Evolutionary conservation across 2,113 vertebrate species (phyloP).

Genomic region (Microcebus griseorufus): DNA sequence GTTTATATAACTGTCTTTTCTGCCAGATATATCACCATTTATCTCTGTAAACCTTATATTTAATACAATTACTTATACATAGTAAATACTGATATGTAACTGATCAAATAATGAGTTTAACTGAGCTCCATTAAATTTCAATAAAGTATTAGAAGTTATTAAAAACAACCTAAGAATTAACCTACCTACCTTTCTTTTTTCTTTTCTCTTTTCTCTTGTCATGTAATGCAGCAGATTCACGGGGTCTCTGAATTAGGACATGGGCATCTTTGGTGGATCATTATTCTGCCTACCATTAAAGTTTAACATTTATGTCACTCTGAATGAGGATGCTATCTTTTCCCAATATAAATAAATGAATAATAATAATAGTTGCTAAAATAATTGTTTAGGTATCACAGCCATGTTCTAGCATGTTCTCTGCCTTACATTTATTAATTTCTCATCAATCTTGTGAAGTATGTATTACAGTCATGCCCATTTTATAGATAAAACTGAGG

Average conservation of each 20-base stretch:
- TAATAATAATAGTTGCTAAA: neutral
- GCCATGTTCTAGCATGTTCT: neutral
- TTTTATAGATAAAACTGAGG: neutral
- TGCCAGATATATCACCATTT: neutral
- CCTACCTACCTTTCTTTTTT: too few relatives aligned
- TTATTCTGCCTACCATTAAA: neutral
- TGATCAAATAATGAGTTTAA: neutral
- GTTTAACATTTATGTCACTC: neutral
- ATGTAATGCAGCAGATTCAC: neutral
- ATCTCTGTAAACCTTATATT: neutral
- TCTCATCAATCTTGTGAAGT: neutral
- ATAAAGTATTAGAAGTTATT: constrained; percentile 39
- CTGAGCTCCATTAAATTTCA: neutral
- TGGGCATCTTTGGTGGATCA: neutral
- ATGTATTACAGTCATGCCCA: neutral
- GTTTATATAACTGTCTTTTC: neutral
- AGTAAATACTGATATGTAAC: neutral
- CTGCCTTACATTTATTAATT: neutral
- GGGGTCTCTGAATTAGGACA: neutral
- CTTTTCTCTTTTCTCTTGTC: neutral
- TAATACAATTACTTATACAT: neutral
- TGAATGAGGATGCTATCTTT: neutral
- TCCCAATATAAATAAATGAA: neutral
- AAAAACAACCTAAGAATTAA: neutral
- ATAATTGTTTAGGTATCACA: neutral